These are phyloP conservation scores for Oceanites oceanicus DNA, from an alignment of 2,113 vertebrate genomes.

Conservation along the genomic window DNA sequence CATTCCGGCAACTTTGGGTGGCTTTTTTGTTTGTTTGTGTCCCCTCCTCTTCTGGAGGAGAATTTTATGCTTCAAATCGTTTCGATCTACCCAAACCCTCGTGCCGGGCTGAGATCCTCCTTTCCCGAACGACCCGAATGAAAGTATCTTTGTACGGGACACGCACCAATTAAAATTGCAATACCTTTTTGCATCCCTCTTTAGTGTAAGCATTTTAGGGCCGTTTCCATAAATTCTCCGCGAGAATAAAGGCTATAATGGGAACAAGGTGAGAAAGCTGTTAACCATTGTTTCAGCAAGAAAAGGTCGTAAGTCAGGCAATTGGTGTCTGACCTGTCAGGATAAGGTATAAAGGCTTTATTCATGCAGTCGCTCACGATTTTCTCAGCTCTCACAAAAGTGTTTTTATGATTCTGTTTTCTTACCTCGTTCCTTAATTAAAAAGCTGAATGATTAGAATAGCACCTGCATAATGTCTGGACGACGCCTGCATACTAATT, in stretches of 20 bases:
- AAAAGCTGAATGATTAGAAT: slow-evolving; percentile 85
- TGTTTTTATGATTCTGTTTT: slow-evolving; percentile 85
- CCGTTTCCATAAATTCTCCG: slow-evolving; percentile 72
- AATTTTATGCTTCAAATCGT: neutral
- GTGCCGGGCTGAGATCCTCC: neutral
- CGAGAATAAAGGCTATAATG: slow-evolving; percentile 71
- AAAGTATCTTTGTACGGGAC: slow-evolving; percentile 54
- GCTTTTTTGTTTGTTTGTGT: neutral
- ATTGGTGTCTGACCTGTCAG: slow-evolving; percentile 81
- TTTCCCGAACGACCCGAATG: neutral
- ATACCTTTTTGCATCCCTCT: slow-evolving; percentile 52
- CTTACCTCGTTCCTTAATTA: slow-evolving; percentile 84
- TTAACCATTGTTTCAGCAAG: slow-evolving; percentile 78
- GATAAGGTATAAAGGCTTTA: slow-evolving; percentile 81
- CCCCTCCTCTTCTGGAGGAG: neutral
- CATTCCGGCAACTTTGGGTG: slow-evolving; percentile 31
- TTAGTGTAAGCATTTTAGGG: slow-evolving; percentile 67
- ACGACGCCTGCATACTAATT: slow-evolving; percentile 85
- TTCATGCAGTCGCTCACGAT: slow-evolving; percentile 76
- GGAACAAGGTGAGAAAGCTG: slow-evolving; percentile 81
- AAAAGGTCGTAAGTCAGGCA: slow-evolving; percentile 82
- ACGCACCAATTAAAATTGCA: slow-evolving; percentile 62
- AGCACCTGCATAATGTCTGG: slow-evolving; percentile 87
- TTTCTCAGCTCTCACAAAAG: slow-evolving; percentile 83
- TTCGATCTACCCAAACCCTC: neutral